These are phyloP conservation scores for Cyanoliseus patagonus DNA, from an alignment of 2,113 vertebrate species.

Conservation along the genomic window DNA sequence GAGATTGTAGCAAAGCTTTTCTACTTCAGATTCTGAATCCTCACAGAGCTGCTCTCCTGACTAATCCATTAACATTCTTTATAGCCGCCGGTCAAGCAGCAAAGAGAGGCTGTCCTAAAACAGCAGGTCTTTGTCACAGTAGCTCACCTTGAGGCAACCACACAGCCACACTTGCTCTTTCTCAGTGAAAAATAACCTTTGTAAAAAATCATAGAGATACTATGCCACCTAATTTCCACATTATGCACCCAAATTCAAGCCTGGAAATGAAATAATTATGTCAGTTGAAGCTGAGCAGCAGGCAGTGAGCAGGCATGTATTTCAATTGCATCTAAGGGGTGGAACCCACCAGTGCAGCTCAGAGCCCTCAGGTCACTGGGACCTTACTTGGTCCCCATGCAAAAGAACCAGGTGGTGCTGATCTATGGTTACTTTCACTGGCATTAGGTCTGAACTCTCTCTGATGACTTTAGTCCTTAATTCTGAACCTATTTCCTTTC, in stretches of 20 bases:
- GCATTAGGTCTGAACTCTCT: background rate
- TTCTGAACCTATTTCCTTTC: background rate
- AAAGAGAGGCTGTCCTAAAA: background rate
- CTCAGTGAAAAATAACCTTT: background rate
- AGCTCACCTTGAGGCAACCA: background rate
- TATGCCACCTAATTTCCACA: background rate
- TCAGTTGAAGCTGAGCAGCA: background rate
- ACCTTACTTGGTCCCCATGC: background rate
- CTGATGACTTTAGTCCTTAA: background rate
- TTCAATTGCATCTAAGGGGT: background rate
- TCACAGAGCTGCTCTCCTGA: background rate
- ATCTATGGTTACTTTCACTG: background rate
- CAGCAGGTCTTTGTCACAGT: background rate
- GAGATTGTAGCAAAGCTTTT: background rate
- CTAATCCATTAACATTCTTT: background rate
- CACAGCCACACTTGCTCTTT: background rate
- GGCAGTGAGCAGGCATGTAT: background rate
- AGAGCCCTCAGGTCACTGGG: background rate
- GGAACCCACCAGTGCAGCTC: background rate
- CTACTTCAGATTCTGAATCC: background rate
- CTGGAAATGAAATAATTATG: background rate
- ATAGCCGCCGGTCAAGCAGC: background rate
- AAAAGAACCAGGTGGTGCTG: background rate
- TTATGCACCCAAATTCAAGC: background rate
- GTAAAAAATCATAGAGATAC: background rate